Evolutionary conservation across 2,113 vertebrate species (phyloP), one percentile per base, ranked within the genome.

Genomic region (Nannobrachium achirus): DNA sequence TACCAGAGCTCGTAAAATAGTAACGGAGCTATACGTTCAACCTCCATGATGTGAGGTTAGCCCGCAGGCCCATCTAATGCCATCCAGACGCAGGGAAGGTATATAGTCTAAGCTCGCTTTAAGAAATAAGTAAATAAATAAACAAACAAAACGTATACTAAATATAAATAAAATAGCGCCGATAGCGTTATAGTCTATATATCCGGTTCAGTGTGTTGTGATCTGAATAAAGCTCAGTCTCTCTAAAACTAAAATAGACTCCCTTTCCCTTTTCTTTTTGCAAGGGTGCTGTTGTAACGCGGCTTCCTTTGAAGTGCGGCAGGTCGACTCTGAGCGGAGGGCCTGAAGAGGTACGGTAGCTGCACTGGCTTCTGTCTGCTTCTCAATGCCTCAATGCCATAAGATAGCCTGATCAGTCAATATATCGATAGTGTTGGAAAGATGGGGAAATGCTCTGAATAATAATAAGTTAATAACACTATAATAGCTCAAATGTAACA

Each of bases 291-390:
- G 89, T 94, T 91, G 89, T 94, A 91, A 83, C 92, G 89, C 86
- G 83, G 86, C 87, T 93, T 89, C 93, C 93, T 95, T 93, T 95
- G 92, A 95, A 95, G 94, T 94, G 93, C 93, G 94, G 95, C 93
- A 95, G 90, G 90, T 94, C 83, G 92, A 94, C 91, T 92, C 90
- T 94, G 91, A 92, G 91, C 94, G 94, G 94, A 94, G 87, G 86
- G 77, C 83, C 87, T 85, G 86, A 89, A 53, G 88, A 89, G 88
- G 90, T 89, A 87, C 85, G 84, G 86, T 84, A 77, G 73, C 69
- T 71, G 73, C 75, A 89, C 83, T 86, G 79, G 78, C 86, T 93
- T 50, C 65, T 73, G 69, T 74, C 75, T 88, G 67, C 79, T 82
- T 33, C 66, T 59, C 64, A 63, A 53, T 75, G 7, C 76, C 25